A percentile compares a stretch with the other conserved stretches of the same genome.
Conservation (phyloP, 1,140 invertebrate species). For the Bombus pyrosoma region DNA sequence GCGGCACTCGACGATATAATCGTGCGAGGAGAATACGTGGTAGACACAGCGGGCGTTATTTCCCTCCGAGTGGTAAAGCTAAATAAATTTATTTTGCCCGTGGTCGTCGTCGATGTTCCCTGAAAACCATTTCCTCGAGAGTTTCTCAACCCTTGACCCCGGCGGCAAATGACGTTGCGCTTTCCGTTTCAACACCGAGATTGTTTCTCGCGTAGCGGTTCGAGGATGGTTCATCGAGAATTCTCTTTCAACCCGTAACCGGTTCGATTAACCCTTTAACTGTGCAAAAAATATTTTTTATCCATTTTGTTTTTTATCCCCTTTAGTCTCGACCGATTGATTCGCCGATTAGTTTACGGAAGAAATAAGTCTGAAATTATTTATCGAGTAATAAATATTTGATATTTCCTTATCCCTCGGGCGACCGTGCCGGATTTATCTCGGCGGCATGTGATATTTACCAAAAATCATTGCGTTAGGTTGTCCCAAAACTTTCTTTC, state of each 20-base stretch:
- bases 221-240: neutral
- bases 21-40: neutral
- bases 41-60: neutral
- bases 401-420: too few relatives aligned
- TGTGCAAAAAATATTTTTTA: too few relatives aligned
- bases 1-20: neutral
- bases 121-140: neutral
- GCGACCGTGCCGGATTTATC: too few relatives aligned
- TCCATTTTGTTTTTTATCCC: too few relatives aligned
- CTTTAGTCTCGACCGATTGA: too few relatives aligned
- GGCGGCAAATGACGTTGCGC: neutral
- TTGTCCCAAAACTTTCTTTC: too few relatives aligned
- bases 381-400: too few relatives aligned
- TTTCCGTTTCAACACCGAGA: slow-evolving; percentile 6
- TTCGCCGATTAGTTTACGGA: too few relatives aligned
- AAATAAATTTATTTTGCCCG: slow-evolving; percentile 9
- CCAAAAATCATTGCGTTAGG: too few relatives aligned
- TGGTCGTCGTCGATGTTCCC: neutral
- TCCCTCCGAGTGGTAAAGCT: neutral
- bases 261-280: neutral
- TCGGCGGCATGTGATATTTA: too few relatives aligned
- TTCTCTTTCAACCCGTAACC: neutral
- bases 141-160: neutral
- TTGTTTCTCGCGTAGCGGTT: neutral
- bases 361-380: too few relatives aligned